Evolutionary conservation across 2,888 invertebrate genomes (phyloP).

Genomic region (Cheilosia impressa): DNA sequence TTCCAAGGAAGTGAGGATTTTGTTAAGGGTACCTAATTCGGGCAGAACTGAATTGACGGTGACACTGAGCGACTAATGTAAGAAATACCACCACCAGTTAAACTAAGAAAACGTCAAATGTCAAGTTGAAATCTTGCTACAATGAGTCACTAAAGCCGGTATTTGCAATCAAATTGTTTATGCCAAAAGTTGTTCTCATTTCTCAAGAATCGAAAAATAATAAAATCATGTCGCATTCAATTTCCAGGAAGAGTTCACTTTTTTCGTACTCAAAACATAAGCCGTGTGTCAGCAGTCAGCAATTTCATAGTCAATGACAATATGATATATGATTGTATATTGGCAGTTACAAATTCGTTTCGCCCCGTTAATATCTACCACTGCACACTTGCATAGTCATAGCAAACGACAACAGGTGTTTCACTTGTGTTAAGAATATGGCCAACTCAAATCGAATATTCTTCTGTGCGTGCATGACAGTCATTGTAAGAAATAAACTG

Average conservation of each 20-base stretch:
- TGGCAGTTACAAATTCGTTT: background rate
- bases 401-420: constrained; percentile 16
- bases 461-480: background rate
- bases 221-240: background rate
- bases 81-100: no score
- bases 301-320: background rate
- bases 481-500: background rate
- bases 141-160: background rate
- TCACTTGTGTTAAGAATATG: background rate
- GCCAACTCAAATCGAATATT: background rate
- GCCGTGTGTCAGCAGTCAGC: constrained; percentile 13
- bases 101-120: no score
- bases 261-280: background rate
- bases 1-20: no score
- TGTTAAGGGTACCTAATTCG: no score
- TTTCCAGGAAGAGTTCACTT: constrained; percentile 11
- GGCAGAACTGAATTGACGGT: no score
- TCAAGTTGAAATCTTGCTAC: no score
- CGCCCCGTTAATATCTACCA: background rate
- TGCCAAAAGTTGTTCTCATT: background rate
- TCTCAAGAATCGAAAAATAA: background rate
- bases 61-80: no score
- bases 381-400: background rate
- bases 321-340: background rate
- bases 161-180: background rate